Evolutionary conservation across 2,797 vertebrate genomes (phyloP).

Genomic region (Rhadinocentrus ornatus): DNA sequence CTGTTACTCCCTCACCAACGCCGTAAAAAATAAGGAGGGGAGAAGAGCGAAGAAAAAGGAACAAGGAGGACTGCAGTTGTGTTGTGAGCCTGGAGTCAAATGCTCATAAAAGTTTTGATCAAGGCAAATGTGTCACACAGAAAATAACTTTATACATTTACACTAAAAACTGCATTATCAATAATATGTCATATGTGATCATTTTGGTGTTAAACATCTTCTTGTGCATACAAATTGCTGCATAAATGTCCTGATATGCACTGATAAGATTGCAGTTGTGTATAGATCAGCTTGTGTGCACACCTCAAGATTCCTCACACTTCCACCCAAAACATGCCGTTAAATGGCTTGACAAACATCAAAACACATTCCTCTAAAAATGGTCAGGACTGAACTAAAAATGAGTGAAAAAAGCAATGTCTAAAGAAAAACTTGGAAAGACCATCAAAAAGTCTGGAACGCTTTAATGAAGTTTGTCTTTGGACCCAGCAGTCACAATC

Average conservation of each 20-base stretch:
- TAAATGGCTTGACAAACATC: not conserved
- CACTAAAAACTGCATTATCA: not conserved
- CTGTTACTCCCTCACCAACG: conserved; percentile 79
- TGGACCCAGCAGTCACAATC: not conserved
- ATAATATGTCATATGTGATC: not conserved
- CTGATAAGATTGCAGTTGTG: no score
- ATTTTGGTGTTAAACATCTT: not conserved
- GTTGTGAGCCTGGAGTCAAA: conserved; percentile 29
- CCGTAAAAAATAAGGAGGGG: conserved; percentile 51
- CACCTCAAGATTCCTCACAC: not conserved
- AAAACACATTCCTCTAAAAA: no score
- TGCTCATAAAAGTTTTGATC: conserved; percentile 39
- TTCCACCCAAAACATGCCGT: not conserved
- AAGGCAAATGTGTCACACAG: not conserved
- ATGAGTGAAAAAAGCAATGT: not conserved
- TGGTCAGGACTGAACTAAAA: not conserved
- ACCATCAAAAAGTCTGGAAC: not conserved
- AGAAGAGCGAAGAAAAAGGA: conserved; percentile 26
- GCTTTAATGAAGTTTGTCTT: not conserved
- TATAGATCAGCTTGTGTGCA: no score
- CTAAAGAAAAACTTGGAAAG: not conserved
- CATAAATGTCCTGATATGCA: no score
- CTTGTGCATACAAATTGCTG: no score
- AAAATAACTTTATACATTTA: not conserved
- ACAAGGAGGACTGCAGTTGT: conserved; percentile 29